Evolutionary conservation across 1,140 invertebrate genomes (phyloP), one percentile per base, ranked within the genome.

Genomic region (Hermetia illucens): DNA sequence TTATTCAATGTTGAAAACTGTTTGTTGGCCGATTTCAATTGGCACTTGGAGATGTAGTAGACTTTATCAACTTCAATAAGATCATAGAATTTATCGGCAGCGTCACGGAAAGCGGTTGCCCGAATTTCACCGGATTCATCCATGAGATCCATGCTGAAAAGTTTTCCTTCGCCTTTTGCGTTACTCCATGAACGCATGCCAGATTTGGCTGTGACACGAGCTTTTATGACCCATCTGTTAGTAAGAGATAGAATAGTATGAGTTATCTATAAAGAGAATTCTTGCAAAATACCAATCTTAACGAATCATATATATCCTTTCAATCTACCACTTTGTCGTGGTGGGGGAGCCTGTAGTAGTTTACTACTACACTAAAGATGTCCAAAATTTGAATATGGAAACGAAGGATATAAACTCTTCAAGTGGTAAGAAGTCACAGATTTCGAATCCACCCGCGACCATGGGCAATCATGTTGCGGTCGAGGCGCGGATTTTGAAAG

Each of bases 91-190:
- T 86, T 89, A 51, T 97, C 92, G 44, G 82, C 84, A 48, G 79
- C 69, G 41, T 87, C 82, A 51, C 79, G 89, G 54, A 98, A 99
- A 6, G 77, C 92, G 2, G 92, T 95, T n/a, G 84, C 84, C 39
- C 87, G 67, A 39, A 98, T 97, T 64, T 96, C 91, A 8, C 92
- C 92, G 49, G 75, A 85, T 46, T 94, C 86, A 66, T 99, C 96
- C 36, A 88, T 63, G 1, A 98, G 61, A 61, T 91, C 88, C 62
- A 97, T 79, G 46, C 75, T 87, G 53, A 98, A 98, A 1, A 98
- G 64, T 57, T 89, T 90, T 1, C 93, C 94, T 65, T 93, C 86
- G 0, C 93, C 91, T 35, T 74, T 71, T 1, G 87, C 79, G 63
- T 96, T 98, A 30, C 75, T 87, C 85, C 89, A 96, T 0, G 78